Conservation (phyloP, 2,888 invertebrate species). For the Thera obeliscata region DNA sequence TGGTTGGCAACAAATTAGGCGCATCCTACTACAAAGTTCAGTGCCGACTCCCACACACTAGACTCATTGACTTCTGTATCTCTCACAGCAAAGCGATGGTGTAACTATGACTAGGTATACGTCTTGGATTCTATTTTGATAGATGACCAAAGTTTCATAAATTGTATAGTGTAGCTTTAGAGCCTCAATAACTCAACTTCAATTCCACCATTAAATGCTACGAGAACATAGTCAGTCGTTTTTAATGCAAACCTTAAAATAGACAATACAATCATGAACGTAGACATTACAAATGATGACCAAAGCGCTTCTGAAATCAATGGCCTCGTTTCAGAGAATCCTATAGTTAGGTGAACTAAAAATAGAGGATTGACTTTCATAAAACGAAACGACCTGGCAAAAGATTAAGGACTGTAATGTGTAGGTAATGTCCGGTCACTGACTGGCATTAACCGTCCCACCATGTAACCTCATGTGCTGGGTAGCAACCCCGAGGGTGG, state of each 20-base stretch:
- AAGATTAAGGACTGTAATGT: slow-evolving; percentile 54
- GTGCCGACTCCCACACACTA: slow-evolving; percentile 68
- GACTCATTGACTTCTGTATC: slow-evolving; percentile 67
- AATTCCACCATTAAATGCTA: slow-evolving; percentile 8
- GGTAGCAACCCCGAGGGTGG: slow-evolving; percentile 40
- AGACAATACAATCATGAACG: slow-evolving; percentile 44
- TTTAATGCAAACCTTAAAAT: slow-evolving; percentile 18
- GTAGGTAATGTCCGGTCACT: slow-evolving; percentile 61
- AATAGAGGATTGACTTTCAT: slow-evolving; percentile 58
- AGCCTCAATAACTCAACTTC: slow-evolving; percentile 11
- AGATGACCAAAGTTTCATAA: slow-evolving; percentile 53
- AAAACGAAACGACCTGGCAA: slow-evolving; percentile 60
- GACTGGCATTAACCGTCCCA: slow-evolving; percentile 54
- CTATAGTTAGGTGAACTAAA: slow-evolving; percentile 53
- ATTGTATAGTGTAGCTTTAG: slow-evolving; percentile 15
- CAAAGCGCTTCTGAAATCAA: slow-evolving; percentile 52
- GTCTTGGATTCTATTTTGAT: slow-evolving; percentile 62
- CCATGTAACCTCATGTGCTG: slow-evolving; percentile 44
- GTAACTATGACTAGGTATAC: slow-evolving; percentile 55
- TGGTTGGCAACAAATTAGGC: slow-evolving; percentile 69
- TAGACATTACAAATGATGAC: slow-evolving; percentile 56
- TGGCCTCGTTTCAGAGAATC: slow-evolving; percentile 63
- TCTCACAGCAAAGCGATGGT: slow-evolving; percentile 58
- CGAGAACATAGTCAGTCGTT: not conserved
- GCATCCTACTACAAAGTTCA: slow-evolving; percentile 79